Evolutionary conservation across 2,888 invertebrate species (phyloP).

Genomic region (Mactromeris polynyma): DNA sequence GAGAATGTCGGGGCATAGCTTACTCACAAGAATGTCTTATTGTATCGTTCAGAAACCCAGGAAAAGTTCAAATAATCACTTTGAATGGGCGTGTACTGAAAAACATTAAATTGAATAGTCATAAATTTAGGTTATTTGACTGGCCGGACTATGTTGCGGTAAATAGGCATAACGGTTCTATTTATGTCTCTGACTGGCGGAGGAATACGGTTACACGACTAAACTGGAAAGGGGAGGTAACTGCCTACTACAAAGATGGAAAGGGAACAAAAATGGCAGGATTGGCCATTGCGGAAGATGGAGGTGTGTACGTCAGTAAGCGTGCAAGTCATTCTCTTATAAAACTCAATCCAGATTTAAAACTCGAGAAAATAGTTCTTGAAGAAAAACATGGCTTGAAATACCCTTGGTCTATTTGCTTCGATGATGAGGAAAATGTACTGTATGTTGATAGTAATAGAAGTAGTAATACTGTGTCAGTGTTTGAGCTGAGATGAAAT

Average conservation of each 20-base stretch:
- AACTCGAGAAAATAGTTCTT: neutral
- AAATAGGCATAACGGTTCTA: slow-evolving; percentile 6
- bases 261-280: slow-evolving; percentile 35
- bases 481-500: slow-evolving; percentile 20
- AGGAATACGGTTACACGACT: slow-evolving; percentile 36
- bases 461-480: slow-evolving; percentile 29
- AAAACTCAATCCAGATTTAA: slow-evolving; percentile 14
- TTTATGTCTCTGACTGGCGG: slow-evolving; percentile 39
- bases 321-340: slow-evolving; percentile 30
- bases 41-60: slow-evolving; percentile 30
- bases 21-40: slow-evolving; percentile 27
- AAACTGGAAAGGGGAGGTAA: slow-evolving; percentile 41
- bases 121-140: slow-evolving; percentile 6
- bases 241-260: slow-evolving; percentile 2
- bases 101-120: slow-evolving; percentile 8
- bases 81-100: slow-evolving; percentile 24
- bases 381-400: slow-evolving; percentile 45
- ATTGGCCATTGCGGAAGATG: slow-evolving; percentile 16
- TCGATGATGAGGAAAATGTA: slow-evolving; percentile 28
- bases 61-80: slow-evolving; percentile 36
- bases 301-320: slow-evolving; percentile 25
- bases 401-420: slow-evolving; percentile 35
- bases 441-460: slow-evolving; percentile 34
- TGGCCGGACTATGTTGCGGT: slow-evolving; percentile 36
- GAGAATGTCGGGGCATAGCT: slow-evolving; percentile 30